phyloP scores from a whole-genome alignment of 2,113 vertebrate genomes.

The Heterochromis multidens region DNA sequence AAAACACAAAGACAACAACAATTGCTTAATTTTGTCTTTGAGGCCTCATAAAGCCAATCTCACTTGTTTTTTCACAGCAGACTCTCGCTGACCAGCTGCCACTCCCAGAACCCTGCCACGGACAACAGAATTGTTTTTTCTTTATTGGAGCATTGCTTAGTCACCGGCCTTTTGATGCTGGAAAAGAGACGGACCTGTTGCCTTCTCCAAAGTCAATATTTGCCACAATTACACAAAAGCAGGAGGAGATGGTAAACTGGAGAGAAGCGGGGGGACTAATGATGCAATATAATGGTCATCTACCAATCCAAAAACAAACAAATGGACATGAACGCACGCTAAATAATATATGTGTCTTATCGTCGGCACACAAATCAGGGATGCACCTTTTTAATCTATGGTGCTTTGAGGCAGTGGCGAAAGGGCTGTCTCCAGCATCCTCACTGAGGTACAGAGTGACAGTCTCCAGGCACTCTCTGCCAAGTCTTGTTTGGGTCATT shows the following conservation, averaged over 20 bases:
- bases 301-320: slow-evolving; percentile 44
- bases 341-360: background rate
- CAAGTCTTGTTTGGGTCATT: slow-evolving; percentile 48
- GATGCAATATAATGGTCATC: slow-evolving; percentile 52
- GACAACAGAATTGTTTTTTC: slow-evolving; percentile 15
- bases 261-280: slow-evolving; percentile 32
- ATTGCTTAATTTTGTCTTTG: background rate
- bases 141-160: slow-evolving; percentile 38
- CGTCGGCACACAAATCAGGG: background rate
- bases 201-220: slow-evolving; percentile 64
- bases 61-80: slow-evolving; percentile 21
- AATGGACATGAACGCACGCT: background rate
- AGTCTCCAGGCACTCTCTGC: slow-evolving; percentile 31
- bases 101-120: background rate
- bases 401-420: background rate
- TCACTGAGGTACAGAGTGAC: slow-evolving; percentile 3
- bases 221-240: slow-evolving; percentile 57
- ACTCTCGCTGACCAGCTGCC: slow-evolving; percentile 39
- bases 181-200: background rate
- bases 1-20: background rate
- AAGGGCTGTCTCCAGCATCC: background rate
- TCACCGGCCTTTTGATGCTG: slow-evolving; percentile 32
- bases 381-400: background rate
- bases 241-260: slow-evolving; percentile 39
- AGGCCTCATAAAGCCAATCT: background rate